Evolutionary conservation across 2,797 vertebrate species (phyloP), one percentile per base, ranked within the genome.

Genomic region (Iguana delicatissima): DNA sequence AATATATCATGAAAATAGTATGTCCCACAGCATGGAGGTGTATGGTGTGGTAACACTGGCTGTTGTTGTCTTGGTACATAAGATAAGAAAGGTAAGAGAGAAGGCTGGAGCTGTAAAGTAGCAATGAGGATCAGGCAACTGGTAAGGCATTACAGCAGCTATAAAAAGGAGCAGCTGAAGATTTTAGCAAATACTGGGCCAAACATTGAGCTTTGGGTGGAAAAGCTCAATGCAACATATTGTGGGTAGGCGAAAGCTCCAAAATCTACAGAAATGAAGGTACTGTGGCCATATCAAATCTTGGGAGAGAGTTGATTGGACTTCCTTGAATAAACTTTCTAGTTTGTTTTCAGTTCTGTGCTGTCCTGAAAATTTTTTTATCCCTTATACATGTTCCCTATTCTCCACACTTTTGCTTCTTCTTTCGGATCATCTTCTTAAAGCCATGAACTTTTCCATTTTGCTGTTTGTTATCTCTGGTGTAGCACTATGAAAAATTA

Each of bases 401-500:
- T 69, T 62, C 29, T 9, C 0, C 64, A 69, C 64, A 67, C 26
- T 46, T 77, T 42, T 46, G 38, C 42, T 46, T 46, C 38, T 38
- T 77, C 38, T 77, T 77, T 74, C 26, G 8, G 73, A 46, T 46
- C 42, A 35, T 7, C 74, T 86, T 46, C 87, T 84, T 57, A 89
- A 64, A 90, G 35, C 79, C 73, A n/a, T 57, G 82, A 0, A n/a
- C 20, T 46, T 24, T 72, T 91, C 18, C 76, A 64, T 59, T 57
- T 24, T 93, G 29, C 67, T 93, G 1, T 52, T 69, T 50, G 69
- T 88, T n/a, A 84, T 26, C 79, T 57, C 32, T 80, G 85, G 91
- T 85, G 64, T 22, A 38, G 50, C 87, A 13, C 35, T 84, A 18
- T 8, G 1, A 0, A 95, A 93, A 62, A 35, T 13, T 12, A 92